Percentiles rank a stretch among this genome's conserved stretches.
Conservation (phyloP, 2,113 vertebrate genomes). For the Dipodomys stephensi region DNA sequence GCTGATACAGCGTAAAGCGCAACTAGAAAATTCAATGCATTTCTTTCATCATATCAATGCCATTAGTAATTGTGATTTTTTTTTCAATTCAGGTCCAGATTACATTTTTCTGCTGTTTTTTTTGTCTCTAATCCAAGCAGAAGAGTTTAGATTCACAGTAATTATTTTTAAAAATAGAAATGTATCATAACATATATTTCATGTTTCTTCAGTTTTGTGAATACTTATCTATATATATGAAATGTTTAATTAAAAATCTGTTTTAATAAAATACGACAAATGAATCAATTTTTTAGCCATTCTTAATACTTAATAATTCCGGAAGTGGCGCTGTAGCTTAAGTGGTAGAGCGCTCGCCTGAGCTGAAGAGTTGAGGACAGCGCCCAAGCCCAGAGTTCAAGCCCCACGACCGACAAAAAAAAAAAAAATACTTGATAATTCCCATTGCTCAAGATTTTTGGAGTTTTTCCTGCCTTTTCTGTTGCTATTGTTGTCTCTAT, state of each 20-base stretch:
- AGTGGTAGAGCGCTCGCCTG: too few species aligned
- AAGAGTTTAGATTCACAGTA: constrained; percentile 54
- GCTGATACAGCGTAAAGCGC: not conserved
- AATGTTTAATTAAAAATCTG: constrained; percentile 27
- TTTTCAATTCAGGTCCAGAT: not conserved
- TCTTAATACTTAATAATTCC: not conserved
- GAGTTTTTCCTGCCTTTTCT: not conserved
- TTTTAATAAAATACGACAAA: constrained; percentile 44
- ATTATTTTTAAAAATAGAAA: constrained; percentile 61
- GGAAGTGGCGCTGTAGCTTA: too few species aligned
- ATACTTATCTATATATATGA: not conserved
- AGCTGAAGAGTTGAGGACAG: too few species aligned
- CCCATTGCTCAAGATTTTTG: not conserved
- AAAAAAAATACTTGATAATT: not conserved
- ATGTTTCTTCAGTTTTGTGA: constrained; percentile 30
- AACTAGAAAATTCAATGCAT: constrained; percentile 11
- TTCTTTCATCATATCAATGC: not conserved
- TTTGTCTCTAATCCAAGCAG: constrained; percentile 50
- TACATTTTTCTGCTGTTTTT: constrained; percentile 19
- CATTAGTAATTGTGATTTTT: not conserved
- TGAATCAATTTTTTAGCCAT: not conserved
- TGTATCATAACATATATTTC: constrained; percentile 48
- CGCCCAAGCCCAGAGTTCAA: too few species aligned
- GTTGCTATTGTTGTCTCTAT: not conserved
- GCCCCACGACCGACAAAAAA: too few species aligned